Evolutionary conservation across 2,797 vertebrate genomes (phyloP).

Genomic region (Phrynocephalus vlangalii): DNA sequence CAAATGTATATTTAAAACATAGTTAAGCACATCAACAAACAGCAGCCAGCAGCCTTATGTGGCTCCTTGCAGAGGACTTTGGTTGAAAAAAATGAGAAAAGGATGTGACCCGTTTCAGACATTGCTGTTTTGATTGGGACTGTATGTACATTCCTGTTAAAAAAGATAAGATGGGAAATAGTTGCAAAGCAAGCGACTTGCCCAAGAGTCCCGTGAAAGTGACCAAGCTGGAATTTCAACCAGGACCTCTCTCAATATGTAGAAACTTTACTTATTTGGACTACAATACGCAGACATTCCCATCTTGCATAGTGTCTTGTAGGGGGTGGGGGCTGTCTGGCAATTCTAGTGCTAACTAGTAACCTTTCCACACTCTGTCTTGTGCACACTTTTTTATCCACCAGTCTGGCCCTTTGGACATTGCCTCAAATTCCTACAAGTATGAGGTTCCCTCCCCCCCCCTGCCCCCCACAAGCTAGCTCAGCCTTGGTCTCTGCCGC

Average conservation of each 20-base stretch:
- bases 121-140: not conserved
- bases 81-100: not conserved
- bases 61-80: not conserved
- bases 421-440: not conserved
- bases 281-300: not conserved
- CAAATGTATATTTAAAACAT: not conserved
- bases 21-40: not conserved
- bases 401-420: not conserved
- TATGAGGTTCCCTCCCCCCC: not conserved
- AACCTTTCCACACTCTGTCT: not conserved
- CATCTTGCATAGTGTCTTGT: no score
- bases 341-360: not conserved
- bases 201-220: not conserved
- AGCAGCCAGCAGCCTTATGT: not conserved
- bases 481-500: not conserved
- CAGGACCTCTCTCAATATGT: not conserved
- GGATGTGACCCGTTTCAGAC: not conserved
- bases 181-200: conserved; percentile 6
- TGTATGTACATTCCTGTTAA: not conserved
- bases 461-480: not conserved
- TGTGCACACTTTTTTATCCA: not conserved
- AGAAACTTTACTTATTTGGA: not conserved
- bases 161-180: not conserved
- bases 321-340: not conserved
- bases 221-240: conserved; percentile 1